Evolutionary conservation across 1,140 invertebrate species (phyloP), one percentile per base, ranked within the genome.

Genomic region (Asobara japonica): DNA sequence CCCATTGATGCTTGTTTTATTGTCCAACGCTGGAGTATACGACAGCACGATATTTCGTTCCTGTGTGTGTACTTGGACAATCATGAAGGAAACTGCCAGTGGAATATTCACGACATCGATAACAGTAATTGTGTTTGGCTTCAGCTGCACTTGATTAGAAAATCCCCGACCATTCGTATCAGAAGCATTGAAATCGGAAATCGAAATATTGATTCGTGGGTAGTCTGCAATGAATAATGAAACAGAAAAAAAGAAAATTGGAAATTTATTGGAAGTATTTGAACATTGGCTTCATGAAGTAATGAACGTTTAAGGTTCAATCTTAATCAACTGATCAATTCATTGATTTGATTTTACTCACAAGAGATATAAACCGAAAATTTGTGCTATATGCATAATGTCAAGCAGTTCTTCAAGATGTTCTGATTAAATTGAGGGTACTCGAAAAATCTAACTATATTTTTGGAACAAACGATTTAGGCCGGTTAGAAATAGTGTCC

Each of bases 21-120:
- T 31, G 65, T 77, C 18, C 11, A 30, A 2, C 73, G 75, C 33
- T 79, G 80, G 78, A 71, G 84, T 87, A 70, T 91, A 90, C 30
- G 90, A 90, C 31, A 94, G 74, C 10, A 90, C 89, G 0, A 94
- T 78, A 84, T 91, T 90, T 66, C 89, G 79, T 13, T 89, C 71
- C 73, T 91, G 89, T 48, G 89, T 88, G 78, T 94, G 93, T 13
- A 89, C 88, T 90, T 94, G 92, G 60, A 92, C 83, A 61, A 94
- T 84, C 30, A 93, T 84, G 82, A 92, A 94, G 25, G 82, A 81
- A 41, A 90, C 81, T 60, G 69, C 78, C 29, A 80, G 72, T 41
- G 89, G 87, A 65, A 90, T 82, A 79, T 90, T 85, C 8, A 69
- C 77, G 51, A 92, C 84, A 41, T 84, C 80, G 45, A 92, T 83